Evolutionary conservation across 2,797 vertebrate species (phyloP).

Genomic region (Oophaga sylvatica): DNA sequence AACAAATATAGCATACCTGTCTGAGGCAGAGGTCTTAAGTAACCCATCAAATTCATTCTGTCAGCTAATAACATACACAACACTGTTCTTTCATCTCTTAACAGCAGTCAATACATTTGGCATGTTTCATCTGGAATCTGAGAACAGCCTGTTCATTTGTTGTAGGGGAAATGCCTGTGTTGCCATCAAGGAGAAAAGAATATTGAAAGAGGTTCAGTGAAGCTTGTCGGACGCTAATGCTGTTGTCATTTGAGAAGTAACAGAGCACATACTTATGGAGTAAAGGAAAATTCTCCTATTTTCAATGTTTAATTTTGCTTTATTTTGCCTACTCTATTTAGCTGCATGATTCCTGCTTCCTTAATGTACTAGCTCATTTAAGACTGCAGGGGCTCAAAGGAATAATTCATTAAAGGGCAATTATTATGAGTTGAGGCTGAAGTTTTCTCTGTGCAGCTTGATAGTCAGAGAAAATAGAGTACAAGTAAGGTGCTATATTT

Average conservation of each 20-base stretch:
- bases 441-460: slow-evolving; percentile 53
- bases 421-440: slow-evolving; percentile 56
- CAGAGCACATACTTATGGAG: slow-evolving; percentile 54
- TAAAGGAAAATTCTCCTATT: slow-evolving; percentile 47
- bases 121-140: slow-evolving; percentile 49
- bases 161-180: slow-evolving; percentile 50
- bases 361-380: slow-evolving; percentile 58
- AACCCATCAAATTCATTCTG: slow-evolving; percentile 37
- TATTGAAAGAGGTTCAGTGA: slow-evolving; percentile 54
- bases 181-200: slow-evolving; percentile 57
- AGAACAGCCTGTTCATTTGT: slow-evolving; percentile 52
- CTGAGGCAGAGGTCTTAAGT: slow-evolving; percentile 23
- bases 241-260: slow-evolving; percentile 61
- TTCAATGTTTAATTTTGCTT: slow-evolving; percentile 56
- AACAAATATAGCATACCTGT: slow-evolving; percentile 24
- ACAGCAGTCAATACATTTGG: slow-evolving; percentile 49
- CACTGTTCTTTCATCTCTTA: slow-evolving; percentile 48
- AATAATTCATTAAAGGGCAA: slow-evolving; percentile 59
- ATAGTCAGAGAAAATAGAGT: slow-evolving; percentile 52
- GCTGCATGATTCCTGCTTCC: slow-evolving; percentile 52
- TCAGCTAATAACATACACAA: slow-evolving; percentile 37
- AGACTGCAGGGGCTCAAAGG: slow-evolving; percentile 58
- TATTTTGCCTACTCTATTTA: slow-evolving; percentile 57
- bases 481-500: slow-evolving; percentile 56
- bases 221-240: slow-evolving; percentile 55